Base-by-base conservation (phyloP, 2,888 invertebrate genomes). In the Drosophila merina region DNA sequence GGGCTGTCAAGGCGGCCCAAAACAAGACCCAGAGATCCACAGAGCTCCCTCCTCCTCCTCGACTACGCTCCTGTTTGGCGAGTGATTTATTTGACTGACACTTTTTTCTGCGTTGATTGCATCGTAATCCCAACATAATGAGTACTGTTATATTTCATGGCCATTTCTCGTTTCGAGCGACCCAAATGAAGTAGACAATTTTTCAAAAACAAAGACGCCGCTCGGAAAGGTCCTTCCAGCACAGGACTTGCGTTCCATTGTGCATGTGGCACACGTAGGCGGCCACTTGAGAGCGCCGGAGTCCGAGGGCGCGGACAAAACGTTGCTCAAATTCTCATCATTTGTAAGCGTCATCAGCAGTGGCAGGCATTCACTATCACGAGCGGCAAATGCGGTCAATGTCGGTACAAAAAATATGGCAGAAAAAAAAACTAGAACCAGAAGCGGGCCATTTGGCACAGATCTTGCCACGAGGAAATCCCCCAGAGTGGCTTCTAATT, bases 61-160 rank as follows among this genome's bases (percentile, higher is more conserved):
- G 75, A 75, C 69, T 71, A 79, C 83, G 82, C 36, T n/a, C 36
- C 36, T 86, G 86, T 66, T 87, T 74, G 87, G 73, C 82, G 79
- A 85, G 85, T 88, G 85, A 89, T 88, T 88, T 89, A 88, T 89
- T 89, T 89, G 86, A 80, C 89, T 85, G 87, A 87, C 89, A 89
- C 88, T 86, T 81, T 89, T 88, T 80, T 84, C 76, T 80, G 85
- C 88, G 88, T 89, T 89, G 89, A 88, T 88, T 89, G 88, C 89
- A 89, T 88, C 89, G 88, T 89, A 88, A 88, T 88, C 87, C 89
- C 77, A 77, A 86, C 88, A 85, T 88, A 88, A 89, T 89, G 89
- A 89, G 88, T 77, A 81, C 86, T 87, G 87, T 85, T 89, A 87
- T 89, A 87, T 88, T 89, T 89, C 77, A 82, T 86, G 78, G 74